Percentiles rank a stretch among this genome's conserved stretches.
Conservation (phyloP, 2,797 vertebrate species). For the Ibycter americanus region DNA sequence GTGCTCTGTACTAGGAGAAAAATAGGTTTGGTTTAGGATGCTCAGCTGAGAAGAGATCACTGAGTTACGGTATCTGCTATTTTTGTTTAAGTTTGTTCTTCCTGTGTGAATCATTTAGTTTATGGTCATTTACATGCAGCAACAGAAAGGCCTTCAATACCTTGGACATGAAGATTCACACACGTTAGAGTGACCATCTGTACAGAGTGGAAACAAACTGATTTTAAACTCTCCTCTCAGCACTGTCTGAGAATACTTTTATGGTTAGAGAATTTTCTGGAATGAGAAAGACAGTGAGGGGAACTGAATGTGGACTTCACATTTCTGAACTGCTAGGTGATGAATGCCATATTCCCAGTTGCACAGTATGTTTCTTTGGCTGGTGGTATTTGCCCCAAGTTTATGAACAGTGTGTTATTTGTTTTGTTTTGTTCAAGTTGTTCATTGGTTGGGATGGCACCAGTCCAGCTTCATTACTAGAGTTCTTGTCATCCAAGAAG, state of each 20-base stretch:
- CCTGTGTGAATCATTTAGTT: background rate
- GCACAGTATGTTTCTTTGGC: background rate
- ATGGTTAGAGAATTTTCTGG: slow-evolving; percentile 3
- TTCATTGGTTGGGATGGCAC: background rate
- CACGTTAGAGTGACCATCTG: background rate
- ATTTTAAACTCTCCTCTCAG: slow-evolving; percentile 24
- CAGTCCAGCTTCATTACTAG: background rate
- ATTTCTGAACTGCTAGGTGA: background rate
- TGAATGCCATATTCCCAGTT: background rate
- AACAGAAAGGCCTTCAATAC: background rate
- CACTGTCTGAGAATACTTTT: background rate
- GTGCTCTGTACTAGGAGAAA: background rate
- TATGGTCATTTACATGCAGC: background rate
- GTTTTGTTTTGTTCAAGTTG: background rate
- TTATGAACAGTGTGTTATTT: background rate
- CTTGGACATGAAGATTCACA: background rate
- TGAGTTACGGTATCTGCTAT: background rate
- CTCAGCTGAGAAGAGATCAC: background rate
- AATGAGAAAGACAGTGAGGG: background rate
- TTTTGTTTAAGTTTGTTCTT: background rate
- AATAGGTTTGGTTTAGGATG: background rate
- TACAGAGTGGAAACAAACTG: slow-evolving; percentile 9
- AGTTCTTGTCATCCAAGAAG: background rate
- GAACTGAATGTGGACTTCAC: background rate
- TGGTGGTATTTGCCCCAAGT: background rate